These are phyloP conservation scores for Gymnarchus niloticus DNA, from an alignment of 2,113 vertebrate species.

Conservation along the genomic window DNA sequence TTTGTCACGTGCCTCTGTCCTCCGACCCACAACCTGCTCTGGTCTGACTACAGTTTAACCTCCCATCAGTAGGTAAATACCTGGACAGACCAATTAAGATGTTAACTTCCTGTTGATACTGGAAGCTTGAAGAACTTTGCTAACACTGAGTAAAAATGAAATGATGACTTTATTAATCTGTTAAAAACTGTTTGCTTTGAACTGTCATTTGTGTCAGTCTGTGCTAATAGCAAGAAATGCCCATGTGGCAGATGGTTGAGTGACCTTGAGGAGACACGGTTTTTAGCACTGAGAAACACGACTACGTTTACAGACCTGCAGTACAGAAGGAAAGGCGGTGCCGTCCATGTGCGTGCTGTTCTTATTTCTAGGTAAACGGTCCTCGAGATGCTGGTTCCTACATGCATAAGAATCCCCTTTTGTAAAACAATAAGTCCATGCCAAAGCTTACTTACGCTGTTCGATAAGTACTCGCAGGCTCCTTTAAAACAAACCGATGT, in stretches of 20 bases:
- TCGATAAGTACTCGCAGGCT: not conserved
- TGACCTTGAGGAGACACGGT: not conserved
- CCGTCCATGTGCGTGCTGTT: not conserved
- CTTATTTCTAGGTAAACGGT: not conserved
- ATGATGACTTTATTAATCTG: not conserved
- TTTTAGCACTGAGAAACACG: too few relatives aligned
- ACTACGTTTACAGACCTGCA: not conserved
- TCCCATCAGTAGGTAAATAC: not conserved
- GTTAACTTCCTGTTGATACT: not conserved
- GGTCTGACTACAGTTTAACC: not conserved
- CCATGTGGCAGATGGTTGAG: not conserved
- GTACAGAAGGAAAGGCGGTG: not conserved
- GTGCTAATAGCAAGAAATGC: not conserved
- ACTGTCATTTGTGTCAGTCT: not conserved
- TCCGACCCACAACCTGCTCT: not conserved
- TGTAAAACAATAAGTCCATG: not conserved
- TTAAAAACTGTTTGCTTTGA: not conserved
- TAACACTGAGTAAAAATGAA: not conserved
- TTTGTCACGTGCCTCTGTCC: not conserved
- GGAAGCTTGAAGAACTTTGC: not conserved
- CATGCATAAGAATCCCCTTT: not conserved
- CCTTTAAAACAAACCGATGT: not conserved
- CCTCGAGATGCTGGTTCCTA: not conserved
- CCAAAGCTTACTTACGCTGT: not conserved
- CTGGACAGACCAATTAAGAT: not conserved